phyloP scores from a whole-genome alignment of 1,140 invertebrate species.

The Zaprionus ornatus region DNA sequence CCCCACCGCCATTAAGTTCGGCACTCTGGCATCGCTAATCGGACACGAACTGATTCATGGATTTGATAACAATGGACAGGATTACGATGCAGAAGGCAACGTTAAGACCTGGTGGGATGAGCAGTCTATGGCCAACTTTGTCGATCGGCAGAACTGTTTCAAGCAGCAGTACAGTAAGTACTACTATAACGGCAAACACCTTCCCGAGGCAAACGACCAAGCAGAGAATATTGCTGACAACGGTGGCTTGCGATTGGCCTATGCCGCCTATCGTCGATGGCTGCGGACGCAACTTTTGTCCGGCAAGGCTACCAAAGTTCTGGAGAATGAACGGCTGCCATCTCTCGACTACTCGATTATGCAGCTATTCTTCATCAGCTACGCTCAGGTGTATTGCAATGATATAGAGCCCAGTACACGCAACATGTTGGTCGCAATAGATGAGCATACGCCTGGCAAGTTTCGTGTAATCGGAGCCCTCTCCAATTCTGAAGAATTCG shows the following conservation, averaged over 20 bases:
- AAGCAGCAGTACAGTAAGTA: slow-evolving; percentile 64
- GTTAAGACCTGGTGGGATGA: slow-evolving; percentile 71
- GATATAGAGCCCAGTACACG: not conserved
- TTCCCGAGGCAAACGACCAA: slow-evolving; percentile 21
- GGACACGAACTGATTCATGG: slow-evolving; percentile 90
- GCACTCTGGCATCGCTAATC: slow-evolving; percentile 87
- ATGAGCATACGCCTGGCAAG: not conserved
- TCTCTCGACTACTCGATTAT: slow-evolving; percentile 84
- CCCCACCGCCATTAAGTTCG: slow-evolving; percentile 84
- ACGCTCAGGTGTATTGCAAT: not conserved
- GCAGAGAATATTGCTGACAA: slow-evolving; percentile 90
- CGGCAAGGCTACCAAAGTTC: not conserved
- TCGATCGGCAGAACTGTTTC: slow-evolving; percentile 57
- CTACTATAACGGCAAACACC: slow-evolving; percentile 40
- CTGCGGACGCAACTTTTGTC: slow-evolving; percentile 74
- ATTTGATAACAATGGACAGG: slow-evolving; percentile 88
- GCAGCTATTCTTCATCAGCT: slow-evolving; percentile 89
- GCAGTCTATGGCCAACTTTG: slow-evolving; percentile 49
- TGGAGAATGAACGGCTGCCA: slow-evolving; percentile 84
- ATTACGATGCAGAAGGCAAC: slow-evolving; percentile 95
- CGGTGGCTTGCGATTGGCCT: slow-evolving; percentile 87
- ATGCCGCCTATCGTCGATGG: slow-evolving; percentile 85
- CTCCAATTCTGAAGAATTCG: slow-evolving; percentile 87
- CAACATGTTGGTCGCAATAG: not conserved
- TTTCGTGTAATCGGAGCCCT: slow-evolving; percentile 85